Conservation (phyloP, 2,113 vertebrate genomes). For the Zingel zingel region DNA sequence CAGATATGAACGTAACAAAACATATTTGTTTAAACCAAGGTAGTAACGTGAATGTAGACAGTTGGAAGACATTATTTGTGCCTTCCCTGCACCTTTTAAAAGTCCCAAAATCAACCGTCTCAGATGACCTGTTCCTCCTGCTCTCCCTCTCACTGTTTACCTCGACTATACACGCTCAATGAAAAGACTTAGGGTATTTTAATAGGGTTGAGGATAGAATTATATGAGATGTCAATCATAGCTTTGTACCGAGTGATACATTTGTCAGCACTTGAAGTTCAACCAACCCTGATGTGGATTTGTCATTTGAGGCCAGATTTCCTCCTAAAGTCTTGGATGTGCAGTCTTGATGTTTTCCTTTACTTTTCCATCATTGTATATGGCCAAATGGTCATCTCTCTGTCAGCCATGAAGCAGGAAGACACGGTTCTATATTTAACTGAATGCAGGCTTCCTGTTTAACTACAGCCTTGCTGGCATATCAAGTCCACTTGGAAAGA, state of each 20-base stretch:
- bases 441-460: background rate
- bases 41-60: background rate
- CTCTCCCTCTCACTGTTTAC: slow-evolving; percentile 24
- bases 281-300: slow-evolving; percentile 28
- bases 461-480: background rate
- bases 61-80: background rate
- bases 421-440: background rate
- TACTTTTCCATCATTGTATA: background rate
- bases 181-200: slow-evolving; percentile 47
- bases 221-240: slow-evolving; percentile 61
- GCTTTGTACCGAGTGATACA: slow-evolving; percentile 15
- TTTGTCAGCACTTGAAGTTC: slow-evolving; percentile 40
- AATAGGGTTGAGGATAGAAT: slow-evolving; percentile 53
- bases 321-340: background rate
- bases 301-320: slow-evolving; percentile 29
- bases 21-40: too few species aligned
- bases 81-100: background rate
- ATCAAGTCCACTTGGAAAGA: background rate
- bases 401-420: background rate
- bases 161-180: slow-evolving; percentile 22
- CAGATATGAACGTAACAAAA: too few species aligned
- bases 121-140: slow-evolving; percentile 25
- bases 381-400: background rate
- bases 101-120: background rate
- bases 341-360: slow-evolving; percentile 1